A percentile compares a stretch with the other conserved stretches of the same genome.
Conservation (phyloP, 2,888 invertebrate species). For the Phoronis australis region DNA sequence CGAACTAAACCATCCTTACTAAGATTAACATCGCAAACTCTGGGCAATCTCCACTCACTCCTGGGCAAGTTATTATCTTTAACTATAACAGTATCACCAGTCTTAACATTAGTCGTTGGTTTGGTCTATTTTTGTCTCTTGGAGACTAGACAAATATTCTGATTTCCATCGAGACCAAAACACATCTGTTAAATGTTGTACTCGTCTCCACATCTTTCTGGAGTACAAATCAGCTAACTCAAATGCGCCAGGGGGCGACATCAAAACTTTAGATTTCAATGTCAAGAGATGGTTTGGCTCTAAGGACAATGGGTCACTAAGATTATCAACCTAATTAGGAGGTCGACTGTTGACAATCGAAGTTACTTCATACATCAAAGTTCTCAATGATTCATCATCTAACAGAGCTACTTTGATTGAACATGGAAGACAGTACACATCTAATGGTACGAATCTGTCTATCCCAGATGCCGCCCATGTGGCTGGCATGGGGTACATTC, state of each 20-base stretch:
- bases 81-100: conserved; percentile 19
- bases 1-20: conserved; percentile 1
- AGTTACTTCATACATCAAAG: conserved; percentile 8
- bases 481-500: background rate
- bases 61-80: conserved; percentile 15
- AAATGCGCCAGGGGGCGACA: conserved; percentile 20
- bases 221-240: conserved; percentile 12
- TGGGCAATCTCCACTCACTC: conserved; percentile 12
- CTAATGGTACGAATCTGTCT: background rate
- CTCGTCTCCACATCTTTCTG: conserved; percentile 16
- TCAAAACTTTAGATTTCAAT: conserved; percentile 4
- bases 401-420: background rate
- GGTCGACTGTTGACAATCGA: conserved; percentile 13
- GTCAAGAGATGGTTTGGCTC: conserved; percentile 13
- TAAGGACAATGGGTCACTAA: conserved; percentile 8
- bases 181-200: conserved; percentile 17
- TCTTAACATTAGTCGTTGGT: conserved; percentile 7
- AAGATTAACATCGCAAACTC: background rate
- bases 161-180: conserved; percentile 22
- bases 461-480: background rate
- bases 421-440: background rate
- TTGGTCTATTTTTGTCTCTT: conserved; percentile 16
- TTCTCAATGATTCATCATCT: background rate
- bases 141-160: conserved; percentile 16
- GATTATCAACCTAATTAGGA: conserved; percentile 8